A percentile compares a stretch with the other conserved stretches of the same genome.
These are phyloP conservation scores for Drosophila insularis DNA, from an alignment of 1,140 invertebrate species.

Conservation along the genomic window DNA sequence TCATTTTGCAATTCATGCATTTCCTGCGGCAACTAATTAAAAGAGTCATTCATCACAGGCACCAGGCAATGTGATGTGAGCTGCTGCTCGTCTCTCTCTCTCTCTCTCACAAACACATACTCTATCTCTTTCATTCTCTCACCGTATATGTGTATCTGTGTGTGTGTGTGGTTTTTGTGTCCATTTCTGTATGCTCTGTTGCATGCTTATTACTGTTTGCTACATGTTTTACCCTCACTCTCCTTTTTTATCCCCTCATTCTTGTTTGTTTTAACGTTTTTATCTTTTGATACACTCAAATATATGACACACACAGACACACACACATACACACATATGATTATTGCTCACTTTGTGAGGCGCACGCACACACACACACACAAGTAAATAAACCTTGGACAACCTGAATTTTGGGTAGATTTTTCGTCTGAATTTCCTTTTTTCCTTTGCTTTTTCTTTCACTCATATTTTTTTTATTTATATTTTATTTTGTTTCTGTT, in stretches of 20 bases:
- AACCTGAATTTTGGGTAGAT: conserved; percentile 51
- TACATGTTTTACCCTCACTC: conserved; percentile 64
- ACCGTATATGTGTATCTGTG: neutral
- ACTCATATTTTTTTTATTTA: conserved; percentile 26
- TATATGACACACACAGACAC: conserved; percentile 48
- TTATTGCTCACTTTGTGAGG: conserved; percentile 74
- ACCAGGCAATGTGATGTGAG: conserved; percentile 71
- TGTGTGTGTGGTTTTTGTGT: conserved; percentile 39
- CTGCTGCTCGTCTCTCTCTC: conserved; percentile 15
- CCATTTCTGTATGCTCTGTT: conserved; percentile 62
- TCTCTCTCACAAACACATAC: neutral
- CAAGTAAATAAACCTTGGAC: conserved; percentile 45
- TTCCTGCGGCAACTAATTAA: conserved; percentile 82
- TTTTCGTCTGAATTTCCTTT: conserved; percentile 38
- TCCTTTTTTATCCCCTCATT: conserved; percentile 4
- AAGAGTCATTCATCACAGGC: conserved; percentile 82
- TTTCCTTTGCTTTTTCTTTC: conserved; percentile 19
- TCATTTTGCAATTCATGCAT: conserved; percentile 82
- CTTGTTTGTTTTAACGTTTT: conserved; percentile 77
- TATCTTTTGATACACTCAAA: conserved; percentile 79
- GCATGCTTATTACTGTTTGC: conserved; percentile 79
- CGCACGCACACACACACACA: conserved; percentile 38
- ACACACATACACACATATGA: conserved; percentile 19
- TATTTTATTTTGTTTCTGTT: neutral
- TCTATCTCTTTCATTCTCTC: neutral